Evolutionary conservation across 2,888 invertebrate genomes (phyloP), one percentile per base, ranked within the genome.

Genomic region (Gisinianus flammeolus): DNA sequence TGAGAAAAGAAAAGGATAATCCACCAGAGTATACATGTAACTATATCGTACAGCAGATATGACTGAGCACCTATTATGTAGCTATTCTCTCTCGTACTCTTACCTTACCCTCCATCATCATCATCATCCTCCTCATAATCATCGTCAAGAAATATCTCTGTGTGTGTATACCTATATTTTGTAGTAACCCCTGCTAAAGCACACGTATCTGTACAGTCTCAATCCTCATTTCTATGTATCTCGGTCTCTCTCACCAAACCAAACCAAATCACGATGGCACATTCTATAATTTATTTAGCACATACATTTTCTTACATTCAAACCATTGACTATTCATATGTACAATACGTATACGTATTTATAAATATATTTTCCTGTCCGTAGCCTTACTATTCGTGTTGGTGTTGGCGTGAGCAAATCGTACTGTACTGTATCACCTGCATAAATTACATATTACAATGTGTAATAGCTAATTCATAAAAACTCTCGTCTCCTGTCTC

Each of bases 1-100:
- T 35, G 12, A 5, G 35, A 35, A 44, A 16, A n/a, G n/a, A 80
- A 79, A 77, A 79, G 74, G 74, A 77, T 77, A 70, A 79, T 79
- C 69, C 22, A 33, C 58, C n/a, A n/a, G n/a, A n/a, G n/a, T n/a
- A n/a, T n/a, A n/a, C n/a, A n/a, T 58, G 24, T 58, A 58, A 22
- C 8, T n/a, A 58, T 24, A n/a, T n/a, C n/a, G n/a, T n/a, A n/a
- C n/a, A n/a, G n/a, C n/a, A n/a, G 12, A 26, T 66, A 66, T 66
- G 64, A 74, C 44, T 74, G 73, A 74, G 33, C 73, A 74, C 44
- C 73, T 74, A 74, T 66, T 72, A 72, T 56, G 56, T 72, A 72
- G 72, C 58, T 58, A 22, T 54, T 54, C 70, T 69, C 33, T n/a
- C 30, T 30, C 66, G 28, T 24, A 4, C 24, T 64, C 62, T n/a